Base-by-base conservation (phyloP, 1,140 invertebrate species). In the Macrotrachela quadricornifera region DNA sequence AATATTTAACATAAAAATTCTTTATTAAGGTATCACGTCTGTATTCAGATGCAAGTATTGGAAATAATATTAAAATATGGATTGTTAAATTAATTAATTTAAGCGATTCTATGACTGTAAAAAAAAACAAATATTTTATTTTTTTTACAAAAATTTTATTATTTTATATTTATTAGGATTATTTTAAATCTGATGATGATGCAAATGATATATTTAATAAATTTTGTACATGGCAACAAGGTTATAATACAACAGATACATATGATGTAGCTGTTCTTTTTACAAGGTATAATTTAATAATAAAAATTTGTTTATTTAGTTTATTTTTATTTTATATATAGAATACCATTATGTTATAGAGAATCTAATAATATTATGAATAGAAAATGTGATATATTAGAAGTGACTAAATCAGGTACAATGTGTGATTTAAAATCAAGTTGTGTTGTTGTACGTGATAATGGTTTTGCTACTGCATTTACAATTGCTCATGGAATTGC, bases 241-340 rank as follows among this genome's bases (percentile, higher is more conserved):
- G 75, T 48, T 68, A 81, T 49, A 87, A 88, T 68, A 17, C 48
- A 14, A 80, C 79, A 36, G 76, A 80, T 58, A 82, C 85, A 57
- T 85, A 92, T 64, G 87, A 91, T 62, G 83, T 88, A 0, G 87
- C 85, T 42, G 80, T 92, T 59, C 73, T 92, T 8, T 75, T 91
- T 30, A 92, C 87, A 42, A 80, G 79, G 78, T 80, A 64, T 57
- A 60, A 61, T 47, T 46, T 47, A 37, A 46, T 47, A 57, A 55
- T 55, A 52, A 46, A 46, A 46, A 46, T 41, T 17, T 10, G 15
- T n/a, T 17, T 46, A 10, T 46, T 21, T n/a, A n/a, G 11, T 8
- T 4, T n/a, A 49, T 43, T 1, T 13, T 40, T 21, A 51, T 49
- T 52, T 37, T 30, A 30, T 30, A 8, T 30, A 4, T 30, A 30